Conservation (phyloP, 2,888 invertebrate species). For the Campopleginae sp. region DNA sequence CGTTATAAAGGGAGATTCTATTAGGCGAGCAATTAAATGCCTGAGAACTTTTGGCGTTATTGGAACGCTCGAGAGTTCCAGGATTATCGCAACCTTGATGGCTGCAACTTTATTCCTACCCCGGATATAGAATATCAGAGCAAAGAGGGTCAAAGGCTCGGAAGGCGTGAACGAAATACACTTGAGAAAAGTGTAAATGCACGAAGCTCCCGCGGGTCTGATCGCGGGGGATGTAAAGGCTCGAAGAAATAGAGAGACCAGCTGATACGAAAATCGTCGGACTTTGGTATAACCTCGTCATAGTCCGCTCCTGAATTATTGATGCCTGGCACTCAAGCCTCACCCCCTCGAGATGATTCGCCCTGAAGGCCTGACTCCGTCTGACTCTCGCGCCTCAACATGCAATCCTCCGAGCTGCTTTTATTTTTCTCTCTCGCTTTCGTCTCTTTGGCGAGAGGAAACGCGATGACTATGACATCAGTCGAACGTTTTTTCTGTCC, state of each 20-base stretch:
- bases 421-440: conserved; percentile 25
- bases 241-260: conserved; percentile 49
- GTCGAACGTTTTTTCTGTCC: conserved; percentile 69
- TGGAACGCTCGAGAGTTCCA: too few species aligned
- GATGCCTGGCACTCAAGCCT: conserved; percentile 81
- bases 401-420: conserved; percentile 31
- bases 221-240: conserved; percentile 44
- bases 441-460: conserved; percentile 32
- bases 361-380: conserved; percentile 20
- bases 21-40: not conserved
- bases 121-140: conserved; percentile 1
- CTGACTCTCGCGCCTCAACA: conserved; percentile 32
- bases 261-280: conserved; percentile 62
- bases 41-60: too few species aligned
- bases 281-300: conserved; percentile 81
- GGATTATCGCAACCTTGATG: not conserved
- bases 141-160: conserved; percentile 36
- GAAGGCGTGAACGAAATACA: conserved; percentile 38
- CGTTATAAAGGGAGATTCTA: not conserved
- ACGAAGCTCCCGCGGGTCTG: conserved; percentile 41
- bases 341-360: conserved; percentile 67
- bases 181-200: conserved; percentile 29
- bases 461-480: conserved; percentile 43
- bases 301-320: conserved; percentile 83
- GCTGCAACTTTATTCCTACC: not conserved